Percentiles rank a stretch among this genome's conserved stretches.
These are phyloP conservation scores for Epirrhoe alternata DNA, from an alignment of 2,888 invertebrate genomes.

Conservation along the genomic window DNA sequence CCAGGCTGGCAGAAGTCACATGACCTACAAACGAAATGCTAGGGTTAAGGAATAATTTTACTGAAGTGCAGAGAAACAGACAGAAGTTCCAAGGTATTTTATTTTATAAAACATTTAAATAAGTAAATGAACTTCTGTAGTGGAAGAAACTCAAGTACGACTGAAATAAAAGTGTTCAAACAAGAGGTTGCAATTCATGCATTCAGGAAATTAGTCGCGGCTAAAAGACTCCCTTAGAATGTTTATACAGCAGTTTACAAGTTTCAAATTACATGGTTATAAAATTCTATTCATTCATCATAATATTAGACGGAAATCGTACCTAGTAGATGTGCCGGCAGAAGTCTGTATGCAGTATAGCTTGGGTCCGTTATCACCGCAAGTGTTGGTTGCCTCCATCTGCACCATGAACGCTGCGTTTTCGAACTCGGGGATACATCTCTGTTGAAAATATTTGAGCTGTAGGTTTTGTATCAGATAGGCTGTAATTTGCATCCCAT, in stretches of 20 bases:
- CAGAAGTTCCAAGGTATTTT: no score
- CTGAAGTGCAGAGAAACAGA: no score
- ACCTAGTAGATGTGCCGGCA: slow-evolving; percentile 86
- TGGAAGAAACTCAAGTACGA: no score
- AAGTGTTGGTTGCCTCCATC: slow-evolving; percentile 98
- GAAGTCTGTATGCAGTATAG: slow-evolving; percentile 96
- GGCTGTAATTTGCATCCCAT: background rate
- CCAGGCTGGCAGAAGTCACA: slow-evolving; percentile 91
- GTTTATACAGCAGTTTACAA: no score
- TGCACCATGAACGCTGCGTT: slow-evolving; percentile 96
- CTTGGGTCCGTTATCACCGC: slow-evolving; percentile 91
- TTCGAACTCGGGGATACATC: slow-evolving; percentile 98
- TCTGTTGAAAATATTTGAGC: slow-evolving; percentile 76
- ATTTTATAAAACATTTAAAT: no score
- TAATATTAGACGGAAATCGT: background rate
- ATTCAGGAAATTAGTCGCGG: no score
- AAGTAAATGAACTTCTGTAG: no score
- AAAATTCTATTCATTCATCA: background rate
- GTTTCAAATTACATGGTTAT: no score
- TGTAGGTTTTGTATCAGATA: background rate
- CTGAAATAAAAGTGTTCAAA: no score
- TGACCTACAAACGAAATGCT: slow-evolving; percentile 81
- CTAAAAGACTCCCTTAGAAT: no score
- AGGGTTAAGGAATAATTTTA: no score
- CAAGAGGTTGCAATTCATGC: no score